Conservation (phyloP, 1,140 invertebrate species). For the Brachionus sp. region DNA sequence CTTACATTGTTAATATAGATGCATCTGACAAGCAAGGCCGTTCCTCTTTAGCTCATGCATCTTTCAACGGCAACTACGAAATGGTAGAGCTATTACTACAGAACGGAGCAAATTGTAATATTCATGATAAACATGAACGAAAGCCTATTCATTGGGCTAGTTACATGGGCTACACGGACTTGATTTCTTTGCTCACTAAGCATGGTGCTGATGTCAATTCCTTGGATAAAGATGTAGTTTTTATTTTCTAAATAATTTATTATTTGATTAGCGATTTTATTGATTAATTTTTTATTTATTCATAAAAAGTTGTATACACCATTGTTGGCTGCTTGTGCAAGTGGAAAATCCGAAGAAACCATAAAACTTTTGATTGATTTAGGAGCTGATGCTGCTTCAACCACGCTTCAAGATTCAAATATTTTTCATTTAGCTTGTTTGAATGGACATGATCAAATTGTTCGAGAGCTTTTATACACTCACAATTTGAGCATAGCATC, state of each 20-base stretch:
- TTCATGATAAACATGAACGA: constrained; percentile 66
- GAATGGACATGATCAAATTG: constrained; percentile 64
- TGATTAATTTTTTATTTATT: constrained; percentile 13
- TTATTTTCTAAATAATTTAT: neutral
- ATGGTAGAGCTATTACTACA: constrained; percentile 64
- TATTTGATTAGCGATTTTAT: neutral
- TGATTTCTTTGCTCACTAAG: constrained; percentile 61
- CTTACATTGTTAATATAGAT: constrained; percentile 63
- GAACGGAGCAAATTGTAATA: constrained; percentile 65
- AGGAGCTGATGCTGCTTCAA: constrained; percentile 64
- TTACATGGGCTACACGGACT: constrained; percentile 63
- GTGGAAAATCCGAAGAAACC: constrained; percentile 61
- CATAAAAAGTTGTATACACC: constrained; percentile 61
- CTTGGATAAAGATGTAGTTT: constrained; percentile 62
- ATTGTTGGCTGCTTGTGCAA: constrained; percentile 58
- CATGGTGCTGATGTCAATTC: constrained; percentile 64
- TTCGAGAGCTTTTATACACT: constrained; percentile 61
- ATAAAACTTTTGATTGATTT: constrained; percentile 61
- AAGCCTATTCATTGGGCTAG: constrained; percentile 65
- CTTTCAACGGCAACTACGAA: constrained; percentile 65
- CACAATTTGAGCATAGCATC: constrained; percentile 60
- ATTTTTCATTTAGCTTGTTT: constrained; percentile 67
- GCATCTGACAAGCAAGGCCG: constrained; percentile 65
- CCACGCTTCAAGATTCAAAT: constrained; percentile 66
- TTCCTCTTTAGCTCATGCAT: constrained; percentile 67